phyloP scores from a whole-genome alignment of 2,888 invertebrate species.

The Cheilosia grossa region DNA sequence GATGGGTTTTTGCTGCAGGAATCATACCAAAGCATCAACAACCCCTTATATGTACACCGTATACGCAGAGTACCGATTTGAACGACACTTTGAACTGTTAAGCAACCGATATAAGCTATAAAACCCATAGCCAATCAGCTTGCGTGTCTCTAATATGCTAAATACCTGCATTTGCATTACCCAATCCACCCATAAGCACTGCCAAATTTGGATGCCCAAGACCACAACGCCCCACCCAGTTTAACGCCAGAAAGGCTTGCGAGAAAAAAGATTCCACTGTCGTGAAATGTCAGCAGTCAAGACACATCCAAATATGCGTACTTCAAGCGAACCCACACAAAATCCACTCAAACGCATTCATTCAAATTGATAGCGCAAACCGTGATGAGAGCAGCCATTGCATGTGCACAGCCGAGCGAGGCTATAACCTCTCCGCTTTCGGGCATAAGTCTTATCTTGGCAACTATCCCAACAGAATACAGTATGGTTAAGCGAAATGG shows the following conservation, averaged over 20 bases:
- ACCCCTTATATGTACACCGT: too few relatives aligned
- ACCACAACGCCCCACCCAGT: conserved; percentile 54
- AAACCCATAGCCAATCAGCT: neutral
- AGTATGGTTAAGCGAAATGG: conserved; percentile 25
- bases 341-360: conserved; percentile 51
- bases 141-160: neutral
- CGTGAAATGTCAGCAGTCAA: conserved; percentile 68
- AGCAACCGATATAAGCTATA: neutral
- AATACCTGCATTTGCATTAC: conserved; percentile 13
- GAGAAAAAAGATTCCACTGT: conserved; percentile 46
- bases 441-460: conserved; percentile 40
- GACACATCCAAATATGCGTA: conserved; percentile 49
- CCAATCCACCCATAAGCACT: conserved; percentile 24
- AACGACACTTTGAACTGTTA: neutral
- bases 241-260: conserved; percentile 21
- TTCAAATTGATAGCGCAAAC: conserved; percentile 15
- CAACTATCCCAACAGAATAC: neutral
- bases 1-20: too few relatives aligned
- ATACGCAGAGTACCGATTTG: too few relatives aligned
- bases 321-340: conserved; percentile 13
- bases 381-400: neutral
- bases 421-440: conserved; percentile 50
- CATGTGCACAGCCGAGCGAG: neutral
- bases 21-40: too few relatives aligned
- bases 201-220: conserved; percentile 58